phyloP scores from a whole-genome alignment of 1,140 invertebrate species.

The Colletes latitarsis region DNA sequence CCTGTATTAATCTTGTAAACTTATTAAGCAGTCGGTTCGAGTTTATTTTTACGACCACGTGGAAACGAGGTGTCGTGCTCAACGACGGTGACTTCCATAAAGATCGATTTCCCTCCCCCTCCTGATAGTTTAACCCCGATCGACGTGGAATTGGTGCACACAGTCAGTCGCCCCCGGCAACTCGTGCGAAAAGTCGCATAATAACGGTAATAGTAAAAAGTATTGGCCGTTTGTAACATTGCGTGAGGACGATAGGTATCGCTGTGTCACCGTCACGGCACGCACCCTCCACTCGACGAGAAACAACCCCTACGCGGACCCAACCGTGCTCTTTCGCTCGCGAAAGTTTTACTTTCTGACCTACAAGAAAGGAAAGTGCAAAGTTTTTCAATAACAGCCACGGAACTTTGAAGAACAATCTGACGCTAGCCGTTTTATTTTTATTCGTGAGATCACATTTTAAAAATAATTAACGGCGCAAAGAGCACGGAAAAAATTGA shows the following conservation, averaged over 20 bases:
- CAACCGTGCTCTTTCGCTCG: not conserved
- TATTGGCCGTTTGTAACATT: slow-evolving; percentile 31
- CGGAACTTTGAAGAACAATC: too few species aligned
- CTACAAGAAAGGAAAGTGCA: too few species aligned
- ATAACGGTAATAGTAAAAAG: slow-evolving; percentile 51
- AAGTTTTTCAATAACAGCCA: too few species aligned
- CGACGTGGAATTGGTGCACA: slow-evolving; percentile 28
- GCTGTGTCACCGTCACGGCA: slow-evolving; percentile 36
- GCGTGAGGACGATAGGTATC: slow-evolving; percentile 50
- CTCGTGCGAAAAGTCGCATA: slow-evolving; percentile 46
- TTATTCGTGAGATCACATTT: too few species aligned
- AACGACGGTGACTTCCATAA: slow-evolving; percentile 16
- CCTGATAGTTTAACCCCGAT: slow-evolving; percentile 33
- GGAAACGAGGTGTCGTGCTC: not conserved
- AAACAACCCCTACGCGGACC: not conserved
- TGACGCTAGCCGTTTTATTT: too few species aligned
- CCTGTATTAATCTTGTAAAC: not conserved
- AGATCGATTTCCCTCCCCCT: slow-evolving; percentile 40
- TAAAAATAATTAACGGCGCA: too few species aligned
- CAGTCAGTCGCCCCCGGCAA: slow-evolving; percentile 8
- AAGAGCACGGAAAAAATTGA: too few species aligned
- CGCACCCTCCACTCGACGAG: slow-evolving; percentile 5
- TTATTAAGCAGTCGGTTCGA: not conserved
- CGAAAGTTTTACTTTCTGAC: not conserved
- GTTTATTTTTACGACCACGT: not conserved